Base-by-base conservation (phyloP, 2,797 vertebrate species). In the Ctenopoma kingsleyae region DNA sequence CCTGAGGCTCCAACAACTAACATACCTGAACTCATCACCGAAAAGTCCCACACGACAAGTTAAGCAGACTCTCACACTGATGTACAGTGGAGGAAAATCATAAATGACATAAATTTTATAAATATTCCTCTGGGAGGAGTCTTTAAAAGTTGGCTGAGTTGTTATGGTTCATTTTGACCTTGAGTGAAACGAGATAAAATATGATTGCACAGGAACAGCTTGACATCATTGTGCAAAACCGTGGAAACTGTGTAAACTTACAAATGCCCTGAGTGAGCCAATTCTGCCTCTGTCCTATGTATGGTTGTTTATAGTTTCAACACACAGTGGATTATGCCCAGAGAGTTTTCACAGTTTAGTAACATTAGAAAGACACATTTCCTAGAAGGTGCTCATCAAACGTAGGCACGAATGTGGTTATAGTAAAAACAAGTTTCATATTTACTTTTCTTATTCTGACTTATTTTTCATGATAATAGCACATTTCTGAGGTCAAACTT, bases 271-370 rank as follows among this genome's bases (percentile, higher is more conserved):
- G 40, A 60, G 41, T 86, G 71, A 85, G 60, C 74, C 66, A 84
- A 83, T 16, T 50, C 38, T 63, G 64, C 66, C 67, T 68, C 54
- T 61, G 73, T 38, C 38, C 49, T 19, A 17, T 16, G 57, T 59
- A 50, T 15, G 48, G 47, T 58, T 80, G 74, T 84, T 90, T 78
- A 77, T 55, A 63, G 58, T 61, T 84, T 86, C 81, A 87, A 91
- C 89, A 90, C 58, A 3, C 8, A 1, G 32, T 6, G 25, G 9
- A 59, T 35, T 17, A 30, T 43, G 43, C 43, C 58, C 20, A 1
- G 49, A 1, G 8, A 47, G 17, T 68, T 85, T 80, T 76, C 50
- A 76, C 12, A 52, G 50, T 85, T 77, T 35, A 60, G 82, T 9
- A 84, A 83, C 53, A 53, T 54, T 43, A 70, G 63, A 74, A 67